phyloP scores from a whole-genome alignment of 2,113 vertebrate genomes.

The Poeciliopsis turrubarensis region DNA sequence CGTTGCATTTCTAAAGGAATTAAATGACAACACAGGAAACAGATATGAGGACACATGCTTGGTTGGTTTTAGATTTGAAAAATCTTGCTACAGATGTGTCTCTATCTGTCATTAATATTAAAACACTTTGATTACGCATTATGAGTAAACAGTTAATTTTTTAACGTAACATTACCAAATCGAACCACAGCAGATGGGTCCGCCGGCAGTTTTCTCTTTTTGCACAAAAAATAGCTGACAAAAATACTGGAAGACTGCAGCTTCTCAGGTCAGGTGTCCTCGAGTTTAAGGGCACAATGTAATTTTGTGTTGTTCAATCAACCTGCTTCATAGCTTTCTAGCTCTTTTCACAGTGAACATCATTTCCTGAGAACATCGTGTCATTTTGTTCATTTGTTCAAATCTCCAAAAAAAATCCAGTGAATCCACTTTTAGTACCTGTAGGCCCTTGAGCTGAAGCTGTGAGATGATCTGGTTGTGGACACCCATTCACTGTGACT shows the following conservation, averaged over 20 bases:
- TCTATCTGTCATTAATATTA: not conserved
- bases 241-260: not conserved
- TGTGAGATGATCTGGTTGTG: not conserved
- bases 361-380: slow-evolving; percentile 34
- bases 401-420: slow-evolving; percentile 48
- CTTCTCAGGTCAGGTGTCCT: not conserved
- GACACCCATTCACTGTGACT: slow-evolving; percentile 29
- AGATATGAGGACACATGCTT: slow-evolving; percentile 19
- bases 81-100: not conserved
- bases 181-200: not conserved
- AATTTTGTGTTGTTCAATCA: not conserved
- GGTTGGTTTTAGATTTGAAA: not conserved
- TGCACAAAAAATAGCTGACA: not conserved
- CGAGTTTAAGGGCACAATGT: not conserved
- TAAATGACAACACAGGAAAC: slow-evolving; percentile 34
- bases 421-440: slow-evolving; percentile 51
- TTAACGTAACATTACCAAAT: slow-evolving; percentile 3
- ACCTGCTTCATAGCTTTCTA: not conserved
- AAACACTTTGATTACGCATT: not conserved
- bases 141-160: not conserved
- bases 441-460: slow-evolving; percentile 37
- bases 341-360: not conserved
- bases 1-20: slow-evolving; percentile 51
- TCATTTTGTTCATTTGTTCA: slow-evolving; percentile 37
- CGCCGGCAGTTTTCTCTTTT: slow-evolving; percentile 27